phyloP scores from a whole-genome alignment of 2,113 vertebrate species.

The Neodontobutis hainanensis region DNA sequence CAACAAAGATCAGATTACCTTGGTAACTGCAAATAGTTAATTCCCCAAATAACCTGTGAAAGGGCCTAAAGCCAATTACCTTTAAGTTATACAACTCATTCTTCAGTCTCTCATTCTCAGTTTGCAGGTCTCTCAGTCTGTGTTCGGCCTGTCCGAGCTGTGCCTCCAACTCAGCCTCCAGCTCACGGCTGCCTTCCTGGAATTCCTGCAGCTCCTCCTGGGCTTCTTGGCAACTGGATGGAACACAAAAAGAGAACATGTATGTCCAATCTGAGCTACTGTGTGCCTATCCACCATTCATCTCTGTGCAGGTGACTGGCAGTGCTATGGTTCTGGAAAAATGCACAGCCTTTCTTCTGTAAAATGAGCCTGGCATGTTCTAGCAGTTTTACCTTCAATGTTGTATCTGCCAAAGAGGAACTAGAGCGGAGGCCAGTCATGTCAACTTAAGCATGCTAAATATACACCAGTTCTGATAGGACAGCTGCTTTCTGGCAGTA shows the following conservation, averaged over 20 bases:
- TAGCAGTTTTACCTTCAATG: conserved; percentile 24
- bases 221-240: conserved; percentile 89
- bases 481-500: conserved; percentile 43
- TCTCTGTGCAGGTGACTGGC: conserved; percentile 25
- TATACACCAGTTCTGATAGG: conserved; percentile 31
- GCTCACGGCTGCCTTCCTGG: conserved; percentile 95
- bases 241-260: conserved; percentile 19
- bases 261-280: conserved; percentile 11
- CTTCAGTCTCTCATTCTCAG: conserved; percentile 94
- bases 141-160: conserved; percentile 94
- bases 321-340: conserved; percentile 30
- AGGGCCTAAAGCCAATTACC: conserved; percentile 70
- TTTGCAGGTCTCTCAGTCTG: conserved; percentile 91
- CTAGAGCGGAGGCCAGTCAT: conserved; percentile 20
- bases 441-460: conserved; percentile 42
- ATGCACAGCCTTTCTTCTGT: conserved; percentile 47
- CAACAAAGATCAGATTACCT: conserved; percentile 38
- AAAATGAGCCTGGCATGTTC: conserved; percentile 45
- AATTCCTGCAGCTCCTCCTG: conserved; percentile 97
- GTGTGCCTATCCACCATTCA: conserved; percentile 27
- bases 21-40: conserved; percentile 15
- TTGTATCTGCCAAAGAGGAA: conserved; percentile 28
- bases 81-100: conserved; percentile 90
- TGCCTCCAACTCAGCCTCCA: conserved; percentile 96
- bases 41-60: not conserved